These are phyloP conservation scores for Megaceryle alcyon DNA, from an alignment of 2,797 vertebrate genomes.

Conservation along the genomic window DNA sequence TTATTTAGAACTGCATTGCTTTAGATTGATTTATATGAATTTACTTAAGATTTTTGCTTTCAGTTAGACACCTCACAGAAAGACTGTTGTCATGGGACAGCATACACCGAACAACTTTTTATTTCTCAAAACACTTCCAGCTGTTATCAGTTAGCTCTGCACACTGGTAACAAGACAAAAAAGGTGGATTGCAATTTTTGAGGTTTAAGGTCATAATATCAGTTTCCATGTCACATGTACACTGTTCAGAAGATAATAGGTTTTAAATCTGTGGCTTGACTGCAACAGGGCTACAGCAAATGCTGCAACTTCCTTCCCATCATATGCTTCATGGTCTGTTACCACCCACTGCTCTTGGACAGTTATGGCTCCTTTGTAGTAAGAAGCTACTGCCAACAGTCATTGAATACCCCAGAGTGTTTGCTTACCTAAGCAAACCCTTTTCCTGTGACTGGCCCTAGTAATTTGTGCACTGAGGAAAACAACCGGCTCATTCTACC, in stretches of 20 bases:
- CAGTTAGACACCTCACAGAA: background rate
- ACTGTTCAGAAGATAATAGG: background rate
- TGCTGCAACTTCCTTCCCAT: background rate
- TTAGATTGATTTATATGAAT: background rate
- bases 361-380: background rate
- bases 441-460: conserved; percentile 1
- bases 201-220: conserved; percentile 2
- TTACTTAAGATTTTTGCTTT: conserved; percentile 18
- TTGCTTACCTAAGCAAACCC: conserved; percentile 11
- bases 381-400: background rate
- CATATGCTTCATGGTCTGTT: background rate
- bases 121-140: background rate
- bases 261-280: background rate
- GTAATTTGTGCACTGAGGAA: background rate
- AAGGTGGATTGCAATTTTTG: background rate
- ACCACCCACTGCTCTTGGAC: background rate
- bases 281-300: background rate
- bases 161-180: background rate
- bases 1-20: conserved; percentile 39
- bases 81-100: background rate
- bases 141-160: background rate
- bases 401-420: background rate
- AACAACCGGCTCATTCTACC: background rate
- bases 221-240: background rate
- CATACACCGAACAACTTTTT: background rate